Evolutionary conservation across 2,888 invertebrate genomes (phyloP).

Genomic region (Stenichneumon culpator): DNA sequence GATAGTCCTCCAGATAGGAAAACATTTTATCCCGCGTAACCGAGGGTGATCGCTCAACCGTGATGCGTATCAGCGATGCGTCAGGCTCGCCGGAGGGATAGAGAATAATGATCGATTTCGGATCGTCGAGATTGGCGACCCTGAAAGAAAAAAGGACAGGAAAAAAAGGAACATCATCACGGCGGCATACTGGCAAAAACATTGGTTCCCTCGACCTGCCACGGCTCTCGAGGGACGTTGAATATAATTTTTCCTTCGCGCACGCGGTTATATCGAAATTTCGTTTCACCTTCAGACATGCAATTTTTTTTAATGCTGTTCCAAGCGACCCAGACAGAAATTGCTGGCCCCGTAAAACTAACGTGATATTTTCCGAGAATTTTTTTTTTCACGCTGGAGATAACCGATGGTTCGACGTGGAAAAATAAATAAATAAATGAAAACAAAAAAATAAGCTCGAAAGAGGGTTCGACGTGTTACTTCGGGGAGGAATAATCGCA

Average conservation of each 20-base stretch:
- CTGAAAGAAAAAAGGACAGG: background rate
- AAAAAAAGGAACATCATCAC: background rate
- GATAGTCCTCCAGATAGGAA: background rate
- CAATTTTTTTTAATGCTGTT: background rate
- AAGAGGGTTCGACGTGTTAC: conserved; percentile 28
- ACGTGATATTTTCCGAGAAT: conserved; percentile 15
- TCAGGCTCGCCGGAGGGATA: conserved; percentile 12
- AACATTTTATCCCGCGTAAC: background rate
- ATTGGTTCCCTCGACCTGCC: background rate
- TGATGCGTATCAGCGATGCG: conserved; percentile 26
- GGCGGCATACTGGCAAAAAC: background rate
- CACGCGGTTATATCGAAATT: background rate
- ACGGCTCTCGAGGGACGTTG: background rate
- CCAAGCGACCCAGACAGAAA: background rate
- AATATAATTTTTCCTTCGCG: conserved; percentile 18
- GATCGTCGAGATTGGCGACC: conserved; percentile 16
- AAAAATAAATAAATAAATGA: background rate
- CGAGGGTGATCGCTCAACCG: conserved; percentile 27
- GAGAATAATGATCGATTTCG: conserved; percentile 39
- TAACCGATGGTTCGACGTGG: background rate
- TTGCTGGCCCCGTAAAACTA: background rate
- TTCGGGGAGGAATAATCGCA: conserved; percentile 17
- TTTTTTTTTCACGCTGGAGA: background rate
- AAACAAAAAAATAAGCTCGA: background rate
- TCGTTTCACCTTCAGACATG: background rate